phyloP scores from a whole-genome alignment of 2,888 invertebrate species.

The Latrodectus hesperus region DNA sequence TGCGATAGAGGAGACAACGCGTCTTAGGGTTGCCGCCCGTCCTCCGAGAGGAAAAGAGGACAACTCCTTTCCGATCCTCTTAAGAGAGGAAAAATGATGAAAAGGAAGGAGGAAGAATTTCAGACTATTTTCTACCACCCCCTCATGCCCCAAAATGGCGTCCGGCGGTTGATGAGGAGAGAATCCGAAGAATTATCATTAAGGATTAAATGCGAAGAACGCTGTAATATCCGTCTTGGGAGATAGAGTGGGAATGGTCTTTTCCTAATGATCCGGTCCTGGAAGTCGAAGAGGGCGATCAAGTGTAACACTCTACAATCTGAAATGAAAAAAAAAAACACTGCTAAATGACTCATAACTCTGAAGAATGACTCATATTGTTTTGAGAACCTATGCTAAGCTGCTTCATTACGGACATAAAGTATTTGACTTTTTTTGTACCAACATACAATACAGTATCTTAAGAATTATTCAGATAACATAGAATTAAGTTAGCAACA shows the following conservation, averaged over 20 bases:
- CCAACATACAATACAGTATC: too few relatives aligned
- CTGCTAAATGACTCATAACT: too few relatives aligned
- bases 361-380: too few relatives aligned
- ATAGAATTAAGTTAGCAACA: too few relatives aligned
- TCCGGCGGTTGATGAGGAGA: constrained; percentile 51
- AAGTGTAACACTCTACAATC: not conserved
- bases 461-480: too few relatives aligned
- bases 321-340: not conserved
- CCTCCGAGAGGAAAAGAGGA: constrained; percentile 37
- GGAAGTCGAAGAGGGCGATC: not conserved
- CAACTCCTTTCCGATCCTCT: constrained; percentile 61
- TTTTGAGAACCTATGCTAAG: too few relatives aligned
- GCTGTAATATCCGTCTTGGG: constrained; percentile 40
- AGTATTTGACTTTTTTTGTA: too few relatives aligned
- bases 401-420: too few relatives aligned
- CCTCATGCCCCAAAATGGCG: constrained; percentile 46
- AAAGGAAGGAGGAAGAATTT: constrained; percentile 25
- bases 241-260: not conserved
- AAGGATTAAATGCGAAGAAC: constrained; percentile 33
- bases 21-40: constrained; percentile 48
- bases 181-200: constrained; percentile 53
- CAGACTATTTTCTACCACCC: constrained; percentile 22
- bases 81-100: constrained; percentile 48
- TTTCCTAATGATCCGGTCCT: not conserved
- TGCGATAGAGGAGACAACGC: constrained; percentile 61